A percentile compares a stretch with the other conserved stretches of the same genome.
These are phyloP conservation scores for Euwallacea similis DNA, from an alignment of 1,140 invertebrate species.

Conservation along the genomic window DNA sequence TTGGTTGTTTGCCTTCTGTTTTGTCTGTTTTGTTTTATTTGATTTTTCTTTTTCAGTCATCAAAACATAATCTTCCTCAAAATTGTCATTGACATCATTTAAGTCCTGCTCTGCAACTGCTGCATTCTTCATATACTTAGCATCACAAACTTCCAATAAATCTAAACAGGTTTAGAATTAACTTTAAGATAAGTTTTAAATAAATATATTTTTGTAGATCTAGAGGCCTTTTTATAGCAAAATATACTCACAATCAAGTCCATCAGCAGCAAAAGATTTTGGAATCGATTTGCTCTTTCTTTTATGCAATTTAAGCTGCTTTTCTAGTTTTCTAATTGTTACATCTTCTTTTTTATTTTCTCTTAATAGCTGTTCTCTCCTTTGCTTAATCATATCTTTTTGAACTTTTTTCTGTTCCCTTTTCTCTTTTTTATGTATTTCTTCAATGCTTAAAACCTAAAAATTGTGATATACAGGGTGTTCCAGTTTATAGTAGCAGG, in stretches of 20 bases:
- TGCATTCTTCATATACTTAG: conserved; percentile 66
- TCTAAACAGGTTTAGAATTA: conserved; percentile 54
- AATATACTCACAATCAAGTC: conserved; percentile 77
- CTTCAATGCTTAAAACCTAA: conserved; percentile 36
- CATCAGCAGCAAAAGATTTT: conserved; percentile 78
- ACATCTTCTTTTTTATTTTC: conserved; percentile 80
- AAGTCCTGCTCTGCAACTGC: conserved; percentile 66
- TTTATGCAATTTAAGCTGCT: conserved; percentile 81
- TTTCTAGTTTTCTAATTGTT: conserved; percentile 78
- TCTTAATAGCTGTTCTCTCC: conserved; percentile 65
- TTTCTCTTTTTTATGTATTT: conserved; percentile 53
- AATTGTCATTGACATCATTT: conserved; percentile 64
- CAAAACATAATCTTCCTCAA: conserved; percentile 65
- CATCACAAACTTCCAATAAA: conserved; percentile 78
- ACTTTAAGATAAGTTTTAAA: conserved; percentile 6
- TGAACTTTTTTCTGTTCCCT: conserved; percentile 56
- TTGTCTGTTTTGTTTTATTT: background rate
- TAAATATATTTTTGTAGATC: background rate
- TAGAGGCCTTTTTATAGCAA: background rate
- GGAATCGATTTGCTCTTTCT: conserved; percentile 73
- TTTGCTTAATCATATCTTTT: conserved; percentile 60
- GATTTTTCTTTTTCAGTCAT: conserved; percentile 42
- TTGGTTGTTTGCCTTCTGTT: conserved; percentile 25
- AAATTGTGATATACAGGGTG: background rate
- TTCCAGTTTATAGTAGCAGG: no score